These are phyloP conservation scores for Mirza zaza DNA, from an alignment of 2,113 vertebrate genomes.

Conservation along the genomic window DNA sequence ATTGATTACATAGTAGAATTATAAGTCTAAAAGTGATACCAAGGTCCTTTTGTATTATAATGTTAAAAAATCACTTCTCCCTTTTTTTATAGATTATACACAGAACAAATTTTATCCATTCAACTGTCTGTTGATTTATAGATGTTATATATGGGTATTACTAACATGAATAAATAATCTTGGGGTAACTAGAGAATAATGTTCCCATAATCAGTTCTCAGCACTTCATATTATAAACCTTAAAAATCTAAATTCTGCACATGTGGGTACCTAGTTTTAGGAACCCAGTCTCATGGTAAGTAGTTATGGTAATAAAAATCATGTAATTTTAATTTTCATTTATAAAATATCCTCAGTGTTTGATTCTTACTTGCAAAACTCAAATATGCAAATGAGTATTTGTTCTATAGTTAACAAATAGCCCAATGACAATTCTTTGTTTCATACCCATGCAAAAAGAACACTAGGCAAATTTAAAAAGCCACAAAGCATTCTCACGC, in stretches of 20 bases:
- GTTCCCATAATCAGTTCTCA: neutral
- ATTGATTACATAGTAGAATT: neutral
- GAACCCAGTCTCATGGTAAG: neutral
- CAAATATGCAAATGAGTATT: neutral
- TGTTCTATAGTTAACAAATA: slow-evolving; percentile 13
- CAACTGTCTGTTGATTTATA: neutral
- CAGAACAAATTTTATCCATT: neutral
- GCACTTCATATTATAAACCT: neutral
- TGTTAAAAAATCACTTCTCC: neutral
- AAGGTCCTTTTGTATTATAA: neutral
- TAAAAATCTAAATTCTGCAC: neutral
- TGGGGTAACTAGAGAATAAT: neutral
- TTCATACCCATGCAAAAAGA: neutral
- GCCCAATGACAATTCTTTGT: neutral
- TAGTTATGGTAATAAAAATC: neutral
- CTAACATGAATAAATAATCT: neutral
- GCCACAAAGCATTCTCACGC: neutral
- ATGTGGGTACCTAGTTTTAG: neutral
- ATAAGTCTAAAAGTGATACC: neutral
- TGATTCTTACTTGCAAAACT: neutral
- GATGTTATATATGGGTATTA: neutral
- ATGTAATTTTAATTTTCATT: neutral
- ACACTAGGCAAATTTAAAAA: slow-evolving; percentile 3
- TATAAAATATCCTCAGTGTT: neutral
- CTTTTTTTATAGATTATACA: neutral